phyloP scores from a whole-genome alignment of 2,113 vertebrate genomes.

The Balaenoptera acutorostrata region DNA sequence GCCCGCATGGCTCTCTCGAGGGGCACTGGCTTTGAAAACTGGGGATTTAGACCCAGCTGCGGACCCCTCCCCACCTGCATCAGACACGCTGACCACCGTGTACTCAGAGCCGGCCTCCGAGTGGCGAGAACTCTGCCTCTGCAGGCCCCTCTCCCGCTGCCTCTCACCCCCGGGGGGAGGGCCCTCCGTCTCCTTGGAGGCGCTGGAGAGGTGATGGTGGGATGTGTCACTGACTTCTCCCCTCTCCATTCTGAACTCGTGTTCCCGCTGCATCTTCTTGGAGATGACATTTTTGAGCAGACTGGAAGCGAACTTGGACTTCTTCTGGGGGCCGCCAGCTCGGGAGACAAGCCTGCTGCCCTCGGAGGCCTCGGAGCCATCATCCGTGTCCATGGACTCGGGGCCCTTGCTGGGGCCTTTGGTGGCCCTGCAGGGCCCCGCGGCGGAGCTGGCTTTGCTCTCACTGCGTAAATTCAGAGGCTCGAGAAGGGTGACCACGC shows the following conservation, averaged over 20 bases:
- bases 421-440: constrained; percentile 74
- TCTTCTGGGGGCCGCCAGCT: constrained; percentile 86
- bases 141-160: constrained; percentile 71
- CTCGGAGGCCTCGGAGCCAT: constrained; percentile 77
- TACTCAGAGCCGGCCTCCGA: constrained; percentile 87
- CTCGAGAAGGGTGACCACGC: constrained; percentile 88
- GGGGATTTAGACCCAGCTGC: constrained; percentile 80
- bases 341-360: constrained; percentile 13
- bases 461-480: constrained; percentile 86
- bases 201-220: constrained; percentile 62
- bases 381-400: constrained; percentile 85
- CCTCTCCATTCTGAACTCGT: constrained; percentile 96
- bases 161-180: constrained; percentile 62
- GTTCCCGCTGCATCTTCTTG: constrained; percentile 97
- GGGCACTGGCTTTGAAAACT: constrained; percentile 81
- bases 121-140: constrained; percentile 84
- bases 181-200: constrained; percentile 73
- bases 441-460: constrained; percentile 78
- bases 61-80: constrained; percentile 59
- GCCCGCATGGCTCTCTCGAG: constrained; percentile 72
- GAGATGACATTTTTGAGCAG: constrained; percentile 96
- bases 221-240: constrained; percentile 90
- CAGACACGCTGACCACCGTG: constrained; percentile 78
- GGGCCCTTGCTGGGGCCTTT: constrained; percentile 77
- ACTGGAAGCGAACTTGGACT: constrained; percentile 92